Base-by-base conservation (phyloP, 2,113 vertebrate genomes). In the Daubentonia madagascariensis region DNA sequence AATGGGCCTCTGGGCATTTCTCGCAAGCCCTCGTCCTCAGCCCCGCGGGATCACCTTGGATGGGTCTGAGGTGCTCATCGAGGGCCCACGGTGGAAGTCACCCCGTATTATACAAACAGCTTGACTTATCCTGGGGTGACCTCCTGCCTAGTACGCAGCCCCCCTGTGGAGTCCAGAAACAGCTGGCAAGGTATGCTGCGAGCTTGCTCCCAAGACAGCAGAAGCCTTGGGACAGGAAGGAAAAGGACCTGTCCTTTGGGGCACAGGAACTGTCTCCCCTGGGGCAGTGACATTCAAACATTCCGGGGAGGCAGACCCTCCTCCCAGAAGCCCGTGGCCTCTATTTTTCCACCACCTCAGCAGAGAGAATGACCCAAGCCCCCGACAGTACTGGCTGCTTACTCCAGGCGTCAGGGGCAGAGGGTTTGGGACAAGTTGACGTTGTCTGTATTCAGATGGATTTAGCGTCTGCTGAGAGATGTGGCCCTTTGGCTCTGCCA, bases 231-330 rank as follows among this genome's bases (percentile, higher is more conserved):
- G 28, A 14, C 45, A 1, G n/a, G 48, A 8, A 17, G 1, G 0
- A 16, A 23, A 45, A 32, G 32, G 12, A 12, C 22, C 35, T 45
- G 9, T 28, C n/a, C 54, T 8, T 79, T 5, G 0, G 67, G 28
- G 76, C 32, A 2, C 28, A 1, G 32, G 32, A 16, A 30, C 2
- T 1, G 0, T 0, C 5, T 1, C 8, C 63, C 70, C 0, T 1
- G 4, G n/a, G 35, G 45, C 72, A 7, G 6, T 0, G 3, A 7
- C 50, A 3, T 40, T 3, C 4, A 0, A 17, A 28, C 1, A 1
- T 8, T 4, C n/a, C 1, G 6, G 6, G 22, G 14, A 2, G 7
- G 50, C n/a, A 23, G 67, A 3, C 28, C 43, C 12, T 48, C 22
- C 16, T 43, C n/a, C 48, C 20, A 0, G 85, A 22, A 79, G 37